phyloP scores from a whole-genome alignment of 53 echinoderm and acorn worm genomes.

The Astropecten irregularis region DNA sequence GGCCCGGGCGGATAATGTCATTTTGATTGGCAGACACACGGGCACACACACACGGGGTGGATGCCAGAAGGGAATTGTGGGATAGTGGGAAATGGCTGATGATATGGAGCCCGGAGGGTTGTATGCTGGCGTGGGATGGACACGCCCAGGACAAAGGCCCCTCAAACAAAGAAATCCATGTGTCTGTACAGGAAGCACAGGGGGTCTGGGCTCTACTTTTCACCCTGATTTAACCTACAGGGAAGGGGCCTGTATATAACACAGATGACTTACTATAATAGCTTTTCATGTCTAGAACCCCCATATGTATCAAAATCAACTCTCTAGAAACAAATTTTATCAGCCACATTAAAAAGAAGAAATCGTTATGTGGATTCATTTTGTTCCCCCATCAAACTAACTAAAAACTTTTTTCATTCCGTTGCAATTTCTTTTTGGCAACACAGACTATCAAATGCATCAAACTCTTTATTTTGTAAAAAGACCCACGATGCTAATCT shows the following conservation, averaged over 20 bases:
- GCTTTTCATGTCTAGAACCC: no score
- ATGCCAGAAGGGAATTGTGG: constrained; percentile 54
- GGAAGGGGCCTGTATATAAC: constrained; percentile 3
- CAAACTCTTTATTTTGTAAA: no score
- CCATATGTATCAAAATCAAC: no score
- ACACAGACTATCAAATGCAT: no score
- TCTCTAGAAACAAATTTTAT: no score
- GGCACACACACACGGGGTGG: no score
- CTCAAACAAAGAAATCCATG: constrained; percentile 52
- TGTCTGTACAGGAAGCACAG: constrained; percentile 57
- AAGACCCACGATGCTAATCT: no score
- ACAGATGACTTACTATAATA: background rate
- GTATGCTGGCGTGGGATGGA: constrained; percentile 49
- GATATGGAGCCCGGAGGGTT: constrained; percentile 52
- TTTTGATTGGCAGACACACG: constrained; percentile 47
- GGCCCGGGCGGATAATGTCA: constrained; percentile 20
- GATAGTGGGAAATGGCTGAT: constrained; percentile 56
- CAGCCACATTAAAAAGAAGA: no score
- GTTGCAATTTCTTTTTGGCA: no score
- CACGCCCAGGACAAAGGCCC: constrained; percentile 58
- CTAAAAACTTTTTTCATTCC: no score
- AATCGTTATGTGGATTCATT: no score
- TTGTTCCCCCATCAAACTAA: no score
- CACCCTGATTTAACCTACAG: constrained; percentile 5
- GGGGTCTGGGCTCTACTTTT: constrained; percentile 41